Evolutionary conservation across 2,888 invertebrate species (phyloP).

Genomic region (Ecdyonurus torrentis): DNA sequence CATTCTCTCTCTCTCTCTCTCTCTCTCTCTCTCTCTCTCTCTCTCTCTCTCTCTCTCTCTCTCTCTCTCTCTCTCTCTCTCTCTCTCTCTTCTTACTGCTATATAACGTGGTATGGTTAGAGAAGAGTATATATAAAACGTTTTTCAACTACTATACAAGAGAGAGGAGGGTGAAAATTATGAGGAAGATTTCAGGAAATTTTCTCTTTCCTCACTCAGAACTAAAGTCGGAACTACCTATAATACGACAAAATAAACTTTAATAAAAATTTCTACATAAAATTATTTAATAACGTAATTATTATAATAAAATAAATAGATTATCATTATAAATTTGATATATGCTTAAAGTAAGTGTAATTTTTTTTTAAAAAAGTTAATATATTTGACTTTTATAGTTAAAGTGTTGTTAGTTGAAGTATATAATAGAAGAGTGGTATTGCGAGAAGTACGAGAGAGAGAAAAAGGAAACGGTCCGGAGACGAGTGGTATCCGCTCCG

Average conservation of each 20-base stretch:
- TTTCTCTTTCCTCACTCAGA: background rate
- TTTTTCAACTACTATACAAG: background rate
- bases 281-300: no score
- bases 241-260: background rate
- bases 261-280: no score
- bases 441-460: background rate
- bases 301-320: no score
- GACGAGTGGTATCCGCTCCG: constrained; percentile 2
- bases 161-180: background rate
- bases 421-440: no score
- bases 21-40: background rate
- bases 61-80: background rate
- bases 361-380: background rate
- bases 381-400: background rate
- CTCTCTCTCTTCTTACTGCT: background rate
- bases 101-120: background rate
- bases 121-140: background rate
- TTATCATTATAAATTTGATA: no score
- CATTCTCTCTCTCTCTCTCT: background rate
- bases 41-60: background rate
- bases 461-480: constrained; percentile 1
- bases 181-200: background rate
- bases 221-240: background rate
- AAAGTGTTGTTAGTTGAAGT: background rate
- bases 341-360: no score